Conservation (phyloP, 1,140 invertebrate species). For the Linepithema humile region DNA sequence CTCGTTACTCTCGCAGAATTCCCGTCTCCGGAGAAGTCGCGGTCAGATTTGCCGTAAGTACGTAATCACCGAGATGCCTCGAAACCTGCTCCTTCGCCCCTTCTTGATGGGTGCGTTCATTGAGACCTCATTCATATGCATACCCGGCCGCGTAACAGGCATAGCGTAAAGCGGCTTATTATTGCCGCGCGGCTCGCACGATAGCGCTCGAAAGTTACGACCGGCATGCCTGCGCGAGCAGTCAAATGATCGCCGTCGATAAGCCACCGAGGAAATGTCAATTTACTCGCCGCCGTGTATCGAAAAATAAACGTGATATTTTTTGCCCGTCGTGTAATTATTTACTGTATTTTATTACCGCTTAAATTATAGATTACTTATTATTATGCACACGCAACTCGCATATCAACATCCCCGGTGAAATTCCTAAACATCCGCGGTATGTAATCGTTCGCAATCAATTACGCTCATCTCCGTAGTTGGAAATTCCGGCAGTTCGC, state of each 20-base stretch:
- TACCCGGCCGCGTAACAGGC: constrained; percentile 42
- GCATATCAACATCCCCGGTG: too few species aligned
- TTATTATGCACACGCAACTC: not conserved
- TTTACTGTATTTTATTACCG: too few species aligned
- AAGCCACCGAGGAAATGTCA: constrained; percentile 2
- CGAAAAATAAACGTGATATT: not conserved
- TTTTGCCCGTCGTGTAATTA: too few species aligned
- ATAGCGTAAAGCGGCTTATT: constrained; percentile 52
- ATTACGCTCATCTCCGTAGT: not conserved
- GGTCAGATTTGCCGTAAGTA: constrained; percentile 39
- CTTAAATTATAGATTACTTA: not conserved
- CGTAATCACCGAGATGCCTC: constrained; percentile 51
- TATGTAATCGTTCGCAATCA: not conserved
- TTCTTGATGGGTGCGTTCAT: constrained; percentile 44
- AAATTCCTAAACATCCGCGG: not conserved
- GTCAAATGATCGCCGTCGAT: not conserved
- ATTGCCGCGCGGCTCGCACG: constrained; percentile 25
- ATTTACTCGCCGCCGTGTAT: not conserved
- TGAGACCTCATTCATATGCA: constrained; percentile 56
- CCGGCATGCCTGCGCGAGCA: constrained; percentile 10
- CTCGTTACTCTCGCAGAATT: constrained; percentile 31
- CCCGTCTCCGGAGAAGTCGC: constrained; percentile 2
- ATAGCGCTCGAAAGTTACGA: constrained; percentile 40
- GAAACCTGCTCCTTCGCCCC: constrained; percentile 51
- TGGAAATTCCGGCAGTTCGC: constrained; percentile 1